Base-by-base conservation (phyloP, 1,140 invertebrate species). In the Dinoponera quadriceps region DNA sequence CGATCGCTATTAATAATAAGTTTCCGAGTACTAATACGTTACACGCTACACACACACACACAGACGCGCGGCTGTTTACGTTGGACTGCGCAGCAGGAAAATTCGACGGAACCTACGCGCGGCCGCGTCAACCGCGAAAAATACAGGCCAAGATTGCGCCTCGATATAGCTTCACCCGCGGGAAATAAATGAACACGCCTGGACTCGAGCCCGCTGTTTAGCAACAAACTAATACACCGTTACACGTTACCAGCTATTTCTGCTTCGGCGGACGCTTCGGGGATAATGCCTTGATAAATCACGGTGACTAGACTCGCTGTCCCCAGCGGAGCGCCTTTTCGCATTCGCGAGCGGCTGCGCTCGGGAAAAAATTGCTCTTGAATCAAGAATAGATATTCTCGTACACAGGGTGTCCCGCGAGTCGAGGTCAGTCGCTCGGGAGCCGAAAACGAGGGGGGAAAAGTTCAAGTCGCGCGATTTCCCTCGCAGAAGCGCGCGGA, bases 121-220 rank as follows among this genome's bases (percentile, higher is more conserved):
- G 0, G 54, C 16, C 22, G n/a, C 33, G n/a, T 75, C 27, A 38
- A 16, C 13, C 22, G n/a, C 2, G 14, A 13, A 29, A 27, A 38
- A 11, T n/a, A 5, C 18, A n/a, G 33, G 27, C 27, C 22, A 68
- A 27, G 1, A 27, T 78, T 51, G 33, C 3, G 16, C 1, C 25
- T 14, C 2, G 3, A 75, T 33, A 74, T 60, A 74, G 16, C 16
- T 54, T 22, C 22, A 5, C 22, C 18, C 22, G 22, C 20, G 11
- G 4, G 25, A 78, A n/a, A n/a, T n/a, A n/a, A n/a, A 66, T 75
- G 48, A 81, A 73, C 54, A 20, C 16, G 2, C 1, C 11, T 78
- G 82, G 71, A 80, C 27, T 29, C 20, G 44, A 83, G 54, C 38
- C 44, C 63, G 57, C 57, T 63, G 55, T 63, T 60, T 44, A 74